These are phyloP conservation scores for Diplazon laetatorius DNA, from an alignment of 2,888 invertebrate genomes.

Conservation along the genomic window DNA sequence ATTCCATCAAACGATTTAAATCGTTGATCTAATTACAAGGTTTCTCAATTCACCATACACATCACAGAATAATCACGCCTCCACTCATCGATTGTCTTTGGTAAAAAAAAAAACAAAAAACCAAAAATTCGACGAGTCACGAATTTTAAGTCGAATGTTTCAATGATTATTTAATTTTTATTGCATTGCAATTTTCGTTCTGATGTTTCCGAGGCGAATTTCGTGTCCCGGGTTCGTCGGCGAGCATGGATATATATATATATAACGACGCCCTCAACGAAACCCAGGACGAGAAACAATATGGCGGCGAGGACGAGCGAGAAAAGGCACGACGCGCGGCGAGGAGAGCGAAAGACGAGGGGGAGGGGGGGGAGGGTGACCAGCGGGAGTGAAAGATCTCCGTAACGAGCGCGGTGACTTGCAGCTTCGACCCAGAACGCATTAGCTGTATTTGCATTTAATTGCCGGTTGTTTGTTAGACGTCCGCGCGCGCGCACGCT, in stretches of 20 bases:
- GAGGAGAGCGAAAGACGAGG: conserved; percentile 19
- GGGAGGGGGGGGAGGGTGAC: conserved; percentile 16
- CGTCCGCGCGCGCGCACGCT: conserved; percentile 58
- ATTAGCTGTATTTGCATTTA: conserved; percentile 82
- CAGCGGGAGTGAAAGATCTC: conserved; percentile 67
- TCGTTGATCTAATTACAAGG: too few relatives aligned
- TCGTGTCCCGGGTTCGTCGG: conserved; percentile 12
- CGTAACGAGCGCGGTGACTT: conserved; percentile 80
- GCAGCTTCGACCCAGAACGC: conserved; percentile 79
- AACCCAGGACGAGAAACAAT: conserved; percentile 71
- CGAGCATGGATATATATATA: conserved; percentile 74
- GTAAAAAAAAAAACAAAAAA: too few relatives aligned
- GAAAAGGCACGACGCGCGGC: conserved; percentile 20
- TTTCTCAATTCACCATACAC: too few relatives aligned
- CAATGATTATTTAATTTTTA: not conserved
- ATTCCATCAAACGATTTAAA: too few relatives aligned
- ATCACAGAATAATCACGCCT: too few relatives aligned
- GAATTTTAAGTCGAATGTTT: too few relatives aligned
- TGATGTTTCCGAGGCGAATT: conserved; percentile 7
- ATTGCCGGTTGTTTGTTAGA: conserved; percentile 82
- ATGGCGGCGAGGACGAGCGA: conserved; percentile 73
- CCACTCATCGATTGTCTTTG: too few relatives aligned
- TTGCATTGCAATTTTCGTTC: not conserved
- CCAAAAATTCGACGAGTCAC: too few relatives aligned
- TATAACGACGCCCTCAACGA: conserved; percentile 67